Percentiles rank a stretch among this genome's conserved stretches.
phyloP scores from a whole-genome alignment of 2,888 invertebrate genomes.

The Spodoptera littoralis region DNA sequence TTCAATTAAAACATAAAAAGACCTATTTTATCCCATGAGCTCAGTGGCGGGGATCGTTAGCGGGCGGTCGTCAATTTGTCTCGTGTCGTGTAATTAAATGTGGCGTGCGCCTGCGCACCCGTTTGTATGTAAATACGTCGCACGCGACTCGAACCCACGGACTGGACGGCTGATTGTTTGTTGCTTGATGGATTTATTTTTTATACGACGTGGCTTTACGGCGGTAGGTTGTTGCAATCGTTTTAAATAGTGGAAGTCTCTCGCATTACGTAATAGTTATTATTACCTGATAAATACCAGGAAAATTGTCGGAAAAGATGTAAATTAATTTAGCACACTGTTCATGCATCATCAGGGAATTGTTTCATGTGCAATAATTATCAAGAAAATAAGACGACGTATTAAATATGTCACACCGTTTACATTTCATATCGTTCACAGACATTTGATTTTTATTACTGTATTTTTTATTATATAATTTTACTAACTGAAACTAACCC shows the following conservation, averaged over 20 bases:
- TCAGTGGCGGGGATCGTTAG: slow-evolving; percentile 41
- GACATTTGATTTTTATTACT: too few species aligned
- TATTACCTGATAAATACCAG: too few species aligned
- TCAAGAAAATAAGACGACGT: too few species aligned
- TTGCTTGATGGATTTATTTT: slow-evolving; percentile 40
- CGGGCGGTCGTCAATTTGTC: slow-evolving; percentile 66
- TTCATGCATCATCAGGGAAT: too few species aligned
- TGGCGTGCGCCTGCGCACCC: slow-evolving; percentile 56
- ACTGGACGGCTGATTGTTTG: slow-evolving; percentile 38
- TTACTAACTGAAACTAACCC: too few species aligned
- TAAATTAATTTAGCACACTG: too few species aligned
- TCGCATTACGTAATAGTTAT: too few species aligned
- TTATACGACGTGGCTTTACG: slow-evolving; percentile 10
- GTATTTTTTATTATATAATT: too few species aligned
- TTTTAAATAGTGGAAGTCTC: neutral
- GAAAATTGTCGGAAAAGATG: too few species aligned
- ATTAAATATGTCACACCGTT: too few species aligned
- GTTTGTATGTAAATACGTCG: slow-evolving; percentile 67
- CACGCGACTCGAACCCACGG: slow-evolving; percentile 49
- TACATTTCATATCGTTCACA: too few species aligned
- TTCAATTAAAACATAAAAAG: slow-evolving; percentile 49
- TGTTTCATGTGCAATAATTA: too few species aligned
- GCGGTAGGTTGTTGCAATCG: neutral
- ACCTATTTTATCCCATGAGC: slow-evolving; percentile 37
- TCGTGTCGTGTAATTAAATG: slow-evolving; percentile 59